A percentile compares a stretch with the other conserved stretches of the same genome.
These are phyloP conservation scores for Gorilla gorilla DNA, from an alignment of 2,113 vertebrate species.

Conservation along the genomic window DNA sequence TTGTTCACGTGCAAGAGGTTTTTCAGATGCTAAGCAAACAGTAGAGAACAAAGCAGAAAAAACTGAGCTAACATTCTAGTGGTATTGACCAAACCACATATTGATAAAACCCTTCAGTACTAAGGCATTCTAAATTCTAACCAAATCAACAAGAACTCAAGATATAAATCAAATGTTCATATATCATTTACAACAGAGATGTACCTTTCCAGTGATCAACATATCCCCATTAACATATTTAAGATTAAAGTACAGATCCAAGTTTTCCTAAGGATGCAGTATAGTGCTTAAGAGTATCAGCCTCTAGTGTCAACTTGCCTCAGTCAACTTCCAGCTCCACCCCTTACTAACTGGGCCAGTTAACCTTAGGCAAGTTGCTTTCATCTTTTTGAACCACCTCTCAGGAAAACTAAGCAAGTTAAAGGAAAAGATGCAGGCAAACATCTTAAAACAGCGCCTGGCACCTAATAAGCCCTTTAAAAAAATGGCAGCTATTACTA, in stretches of 20 bases:
- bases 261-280: not conserved
- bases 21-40: not conserved
- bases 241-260: not conserved
- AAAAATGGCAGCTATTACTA: not conserved
- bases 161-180: not conserved
- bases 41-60: not conserved
- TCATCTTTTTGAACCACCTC: not conserved
- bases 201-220: not conserved
- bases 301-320: not conserved
- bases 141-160: not conserved
- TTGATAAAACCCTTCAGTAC: not conserved
- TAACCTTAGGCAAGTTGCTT: not conserved
- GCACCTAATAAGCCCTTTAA: not conserved
- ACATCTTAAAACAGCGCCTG: not conserved
- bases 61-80: not conserved
- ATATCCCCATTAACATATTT: not conserved
- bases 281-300: not conserved
- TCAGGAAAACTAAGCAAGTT: not conserved
- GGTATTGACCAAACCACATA: not conserved
- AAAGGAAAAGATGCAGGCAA: not conserved
- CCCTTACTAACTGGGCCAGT: not conserved
- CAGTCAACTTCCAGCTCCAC: not conserved
- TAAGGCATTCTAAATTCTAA: not conserved
- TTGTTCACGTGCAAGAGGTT: not conserved
- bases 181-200: not conserved